Conservation (phyloP, 2,797 vertebrate species). For the Accipiter badius region DNA sequence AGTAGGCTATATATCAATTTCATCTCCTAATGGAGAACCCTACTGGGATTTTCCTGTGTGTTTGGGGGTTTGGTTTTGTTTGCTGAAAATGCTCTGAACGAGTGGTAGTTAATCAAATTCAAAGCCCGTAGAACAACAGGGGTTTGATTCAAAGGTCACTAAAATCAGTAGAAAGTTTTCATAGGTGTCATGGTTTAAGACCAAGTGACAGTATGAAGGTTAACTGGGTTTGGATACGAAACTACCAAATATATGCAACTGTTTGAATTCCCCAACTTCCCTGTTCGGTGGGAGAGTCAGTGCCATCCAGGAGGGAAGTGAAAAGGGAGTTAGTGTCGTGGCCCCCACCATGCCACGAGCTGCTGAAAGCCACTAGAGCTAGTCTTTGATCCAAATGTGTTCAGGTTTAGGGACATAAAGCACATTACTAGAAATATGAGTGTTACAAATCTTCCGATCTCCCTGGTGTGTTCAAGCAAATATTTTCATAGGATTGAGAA, state of each 20-base stretch:
- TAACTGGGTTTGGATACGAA: not conserved
- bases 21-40: not conserved
- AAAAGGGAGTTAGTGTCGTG: not conserved
- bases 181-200: not conserved
- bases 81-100: not conserved
- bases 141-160: not conserved
- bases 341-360: not conserved
- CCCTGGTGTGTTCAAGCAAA: not conserved
- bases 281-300: not conserved
- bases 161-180: not conserved
- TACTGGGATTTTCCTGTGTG: not conserved
- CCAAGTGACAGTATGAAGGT: not conserved
- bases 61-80: not conserved
- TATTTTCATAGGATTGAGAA: not conserved
- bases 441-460: not conserved
- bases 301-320: not conserved
- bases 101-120: not conserved
- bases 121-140: not conserved
- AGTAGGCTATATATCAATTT: not conserved
- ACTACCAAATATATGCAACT: not conserved
- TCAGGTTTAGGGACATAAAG: not conserved
- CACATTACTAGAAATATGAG: not conserved
- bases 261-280: not conserved
- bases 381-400: not conserved
- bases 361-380: not conserved